Base-by-base conservation (phyloP, 2,888 invertebrate genomes). In the Prostheceraeus crozeri region DNA sequence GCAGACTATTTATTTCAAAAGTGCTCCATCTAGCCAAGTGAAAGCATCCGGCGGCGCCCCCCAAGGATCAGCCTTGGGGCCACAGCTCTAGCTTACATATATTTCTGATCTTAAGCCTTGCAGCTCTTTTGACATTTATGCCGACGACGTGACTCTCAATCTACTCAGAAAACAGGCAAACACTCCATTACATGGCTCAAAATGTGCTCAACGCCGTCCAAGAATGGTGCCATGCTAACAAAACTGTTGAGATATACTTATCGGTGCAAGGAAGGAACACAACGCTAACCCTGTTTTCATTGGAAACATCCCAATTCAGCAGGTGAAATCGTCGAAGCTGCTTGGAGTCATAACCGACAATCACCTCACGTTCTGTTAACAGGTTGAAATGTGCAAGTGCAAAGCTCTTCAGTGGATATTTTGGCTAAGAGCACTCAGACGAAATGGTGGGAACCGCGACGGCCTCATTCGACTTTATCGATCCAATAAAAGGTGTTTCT, bases 81-180 rank as follows among this genome's bases (percentile, higher is more conserved):
- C 4, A 10, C 16, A 6, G 48, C 25, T 48, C 27, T 48, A 19
- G 48, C 8, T 48, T 23, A 10, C 48, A n/a, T 48, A 23, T 14
- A 48, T 48, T 30, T 48, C 48, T 48, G 48, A 48, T 30, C 48
- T 48, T 19, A 25, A 48, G 28, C 48, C 48, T 28, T 11, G 27
- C 48, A 30, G 28, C 25, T 25, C 25, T 48, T 48, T 25, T 23
- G 48, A 48, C 28, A 48, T 23, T 19, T 48, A 19, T 6, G 48
- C 48, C 27, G 48, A 48, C 4, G 27, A 48, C 21, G 48, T 48
- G 25, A 48, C 48, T 48, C 23, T 48, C n/a, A 28, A 30, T 48
- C 8, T 48, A 25, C 8, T 48, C 27, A 10, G 11, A 10, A 25
- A 48, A 19, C 27, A 48, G 6, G 48, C 3, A 48, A 10, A 48